Base-by-base conservation (phyloP, 2,888 invertebrate genomes). In the Cetonia aurata region DNA sequence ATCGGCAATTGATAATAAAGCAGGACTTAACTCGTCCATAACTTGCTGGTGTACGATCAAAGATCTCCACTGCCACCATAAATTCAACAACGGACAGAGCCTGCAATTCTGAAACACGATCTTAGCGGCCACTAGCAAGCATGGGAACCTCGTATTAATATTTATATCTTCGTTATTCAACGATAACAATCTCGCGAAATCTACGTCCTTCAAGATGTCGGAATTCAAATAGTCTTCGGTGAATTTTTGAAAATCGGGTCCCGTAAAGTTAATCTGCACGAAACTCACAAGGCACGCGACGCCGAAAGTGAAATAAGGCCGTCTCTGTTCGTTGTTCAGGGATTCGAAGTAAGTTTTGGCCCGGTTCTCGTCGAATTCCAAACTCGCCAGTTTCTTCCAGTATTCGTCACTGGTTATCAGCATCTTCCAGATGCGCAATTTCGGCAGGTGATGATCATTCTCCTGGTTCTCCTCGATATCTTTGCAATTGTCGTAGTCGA, bases 201-300 rank as follows among this genome's bases (percentile, higher is more conserved):
- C 85, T 42, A 86, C 74, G 50, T 80, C 76, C 71, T 85, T 82
- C 3, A 88, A 87, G 83, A 85, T 86, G 46, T 85, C 81, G 0
- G 75, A 73, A 9, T 83, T 83, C 15, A 88, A 79, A 76, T 86
- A 86, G 42, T 86, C 79, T 12, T 83, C 80, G 56, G 87, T 77
- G 53, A 83, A 79, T 0, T 86, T 79, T 42, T 85, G 81, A 33
- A 87, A 80, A 52, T 86, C 83, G 3, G 94, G 93, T 0, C 96
- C 93, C 60, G 92, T 91, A 89, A 94, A 96, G 84, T 96, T 96
- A 66, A 87, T 87, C 82, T 95, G 93, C 67, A 94, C 88, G 84
- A 96, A 96, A 31, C 88, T 87, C 60, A 92, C 86, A 33, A 94
- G 84, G 75, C 91, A 87, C 44, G 91, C 87, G 15, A 93, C 86